phyloP scores from a whole-genome alignment of 2,113 vertebrate species.

The Stegastes partitus region DNA sequence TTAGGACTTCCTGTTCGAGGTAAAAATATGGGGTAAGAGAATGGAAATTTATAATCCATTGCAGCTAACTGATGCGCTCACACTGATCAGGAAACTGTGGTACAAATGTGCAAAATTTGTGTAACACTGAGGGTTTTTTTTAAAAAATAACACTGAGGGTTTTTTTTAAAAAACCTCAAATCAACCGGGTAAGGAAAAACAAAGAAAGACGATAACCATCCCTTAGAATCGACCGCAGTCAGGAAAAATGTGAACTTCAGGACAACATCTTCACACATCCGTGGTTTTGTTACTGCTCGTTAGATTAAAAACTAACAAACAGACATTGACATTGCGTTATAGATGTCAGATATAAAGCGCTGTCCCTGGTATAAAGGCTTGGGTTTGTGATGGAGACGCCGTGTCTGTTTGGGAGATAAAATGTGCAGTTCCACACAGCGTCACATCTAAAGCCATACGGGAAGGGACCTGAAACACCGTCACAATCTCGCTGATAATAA shows the following conservation, averaged over 20 bases:
- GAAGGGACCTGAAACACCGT: conserved; percentile 40
- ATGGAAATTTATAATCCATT: background rate
- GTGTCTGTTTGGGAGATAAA: conserved; percentile 42
- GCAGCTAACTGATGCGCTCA: background rate
- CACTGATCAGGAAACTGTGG: background rate
- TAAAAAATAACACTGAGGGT: too few species aligned
- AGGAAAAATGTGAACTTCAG: background rate
- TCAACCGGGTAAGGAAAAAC: background rate
- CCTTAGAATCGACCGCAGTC: background rate
- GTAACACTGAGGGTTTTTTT: too few species aligned
- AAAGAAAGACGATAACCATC: background rate
- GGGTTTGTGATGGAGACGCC: conserved; percentile 3
- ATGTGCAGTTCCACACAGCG: conserved; percentile 27
- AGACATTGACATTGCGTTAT: conserved; percentile 15
- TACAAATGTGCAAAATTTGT: background rate
- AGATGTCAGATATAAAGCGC: conserved; percentile 30
- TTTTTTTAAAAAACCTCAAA: background rate
- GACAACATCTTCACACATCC: background rate
- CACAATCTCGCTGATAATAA: conserved; percentile 57
- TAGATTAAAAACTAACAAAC: background rate
- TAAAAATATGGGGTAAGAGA: background rate
- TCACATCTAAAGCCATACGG: conserved; percentile 42
- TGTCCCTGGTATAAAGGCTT: conserved; percentile 18
- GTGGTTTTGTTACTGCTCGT: background rate
- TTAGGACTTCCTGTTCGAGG: background rate